These are phyloP conservation scores for Tragelaphus strepsiceros DNA, from an alignment of 2,113 vertebrate genomes.

Conservation along the genomic window DNA sequence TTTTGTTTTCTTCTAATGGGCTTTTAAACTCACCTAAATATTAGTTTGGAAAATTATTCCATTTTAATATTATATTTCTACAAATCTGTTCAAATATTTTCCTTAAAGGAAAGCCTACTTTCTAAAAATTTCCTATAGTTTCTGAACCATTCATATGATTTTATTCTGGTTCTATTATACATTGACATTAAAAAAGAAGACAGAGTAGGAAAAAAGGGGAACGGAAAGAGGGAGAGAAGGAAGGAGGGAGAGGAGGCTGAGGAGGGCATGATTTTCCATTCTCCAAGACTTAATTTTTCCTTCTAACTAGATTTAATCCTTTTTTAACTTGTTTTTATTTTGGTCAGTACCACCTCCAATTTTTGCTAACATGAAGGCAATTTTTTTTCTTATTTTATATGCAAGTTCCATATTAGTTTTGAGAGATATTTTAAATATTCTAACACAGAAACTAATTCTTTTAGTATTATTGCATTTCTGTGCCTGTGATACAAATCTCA, in stretches of 20 bases:
- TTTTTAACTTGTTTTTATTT: not conserved
- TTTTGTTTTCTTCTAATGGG: not conserved
- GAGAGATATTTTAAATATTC: not conserved
- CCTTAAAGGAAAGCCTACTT: not conserved
- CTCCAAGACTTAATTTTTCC: not conserved
- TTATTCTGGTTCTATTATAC: not conserved
- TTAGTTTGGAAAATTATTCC: not conserved
- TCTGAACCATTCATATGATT: not conserved
- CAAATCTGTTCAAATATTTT: not conserved
- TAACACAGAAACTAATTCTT: not conserved
- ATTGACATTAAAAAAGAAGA: not conserved
- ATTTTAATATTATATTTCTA: not conserved
- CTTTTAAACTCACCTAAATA: not conserved
- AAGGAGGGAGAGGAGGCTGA: not conserved
- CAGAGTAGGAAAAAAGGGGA: rapidly evolving
- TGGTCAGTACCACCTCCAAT: not conserved
- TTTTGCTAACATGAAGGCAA: not conserved
- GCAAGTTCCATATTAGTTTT: not conserved
- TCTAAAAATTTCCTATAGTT: not conserved
- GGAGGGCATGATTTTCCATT: not conserved
- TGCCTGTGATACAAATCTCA: not conserved
- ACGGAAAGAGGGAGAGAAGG: rapidly evolving
- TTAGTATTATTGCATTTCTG: not conserved
- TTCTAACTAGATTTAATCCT: not conserved
- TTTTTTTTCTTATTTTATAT: not conserved